Percentiles rank a stretch among this genome's conserved stretches.
Conservation (phyloP, 2,888 invertebrate genomes). For the Saturnia japonica region DNA sequence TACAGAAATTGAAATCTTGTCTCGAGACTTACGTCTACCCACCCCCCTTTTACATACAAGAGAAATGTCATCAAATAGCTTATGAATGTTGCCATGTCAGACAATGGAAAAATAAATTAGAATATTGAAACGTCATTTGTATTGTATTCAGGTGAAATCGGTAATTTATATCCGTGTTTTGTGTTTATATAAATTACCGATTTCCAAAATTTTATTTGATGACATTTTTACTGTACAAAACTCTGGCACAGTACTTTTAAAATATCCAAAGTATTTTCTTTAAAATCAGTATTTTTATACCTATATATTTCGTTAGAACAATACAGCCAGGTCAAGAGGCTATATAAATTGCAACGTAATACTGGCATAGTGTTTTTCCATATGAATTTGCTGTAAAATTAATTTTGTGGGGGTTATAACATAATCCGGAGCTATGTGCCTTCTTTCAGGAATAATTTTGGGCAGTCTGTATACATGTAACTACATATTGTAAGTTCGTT, state of each 20-base stretch:
- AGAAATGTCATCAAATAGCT: neutral
- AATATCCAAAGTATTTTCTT: neutral
- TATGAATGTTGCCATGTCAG: neutral
- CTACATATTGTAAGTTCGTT: neutral
- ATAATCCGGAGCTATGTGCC: neutral
- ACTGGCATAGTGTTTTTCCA: neutral
- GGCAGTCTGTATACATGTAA: constrained; percentile 7
- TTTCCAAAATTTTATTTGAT: neutral
- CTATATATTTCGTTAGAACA: neutral
- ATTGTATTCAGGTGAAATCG: neutral
- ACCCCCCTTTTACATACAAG: neutral
- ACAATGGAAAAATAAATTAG: neutral
- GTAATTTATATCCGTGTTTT: neutral
- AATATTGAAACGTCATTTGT: neutral
- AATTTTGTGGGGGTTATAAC: neutral
- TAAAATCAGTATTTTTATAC: neutral
- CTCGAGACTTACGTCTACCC: neutral
- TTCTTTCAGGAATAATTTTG: neutral
- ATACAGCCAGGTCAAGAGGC: neutral
- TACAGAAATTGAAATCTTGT: neutral
- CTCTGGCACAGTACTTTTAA: neutral
- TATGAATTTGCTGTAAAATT: neutral
- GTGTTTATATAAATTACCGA: neutral
- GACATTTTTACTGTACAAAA: neutral
- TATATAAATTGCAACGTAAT: neutral